Evolutionary conservation across 1,140 invertebrate species (phyloP).

Genomic region (Cephus cinctus): DNA sequence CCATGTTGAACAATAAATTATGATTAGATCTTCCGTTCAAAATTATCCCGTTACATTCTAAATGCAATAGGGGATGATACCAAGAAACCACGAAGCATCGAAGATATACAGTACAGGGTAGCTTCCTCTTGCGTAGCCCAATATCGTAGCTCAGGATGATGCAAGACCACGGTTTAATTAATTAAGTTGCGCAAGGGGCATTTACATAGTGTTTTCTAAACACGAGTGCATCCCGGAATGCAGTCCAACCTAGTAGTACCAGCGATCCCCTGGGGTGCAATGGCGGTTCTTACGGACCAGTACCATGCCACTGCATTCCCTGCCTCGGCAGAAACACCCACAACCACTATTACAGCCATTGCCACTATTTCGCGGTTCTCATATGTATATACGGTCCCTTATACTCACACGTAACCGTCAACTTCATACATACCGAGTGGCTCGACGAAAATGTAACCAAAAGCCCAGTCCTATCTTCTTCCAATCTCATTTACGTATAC

Average conservation of each 20-base stretch:
- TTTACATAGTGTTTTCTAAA: slow-evolving; percentile 39
- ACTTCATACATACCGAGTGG: neutral
- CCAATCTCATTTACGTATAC: slow-evolving; percentile 37
- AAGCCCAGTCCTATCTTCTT: slow-evolving; percentile 12
- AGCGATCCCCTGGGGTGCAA: slow-evolving; percentile 38
- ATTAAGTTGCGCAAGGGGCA: slow-evolving; percentile 39
- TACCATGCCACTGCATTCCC: neutral
- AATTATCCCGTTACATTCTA: too few relatives aligned
- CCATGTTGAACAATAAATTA: too few relatives aligned
- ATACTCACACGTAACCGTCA: neutral
- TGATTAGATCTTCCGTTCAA: too few relatives aligned
- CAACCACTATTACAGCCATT: neutral
- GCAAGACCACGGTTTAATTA: slow-evolving; percentile 46
- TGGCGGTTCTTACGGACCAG: slow-evolving; percentile 19
- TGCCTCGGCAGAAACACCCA: neutral
- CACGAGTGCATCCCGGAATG: too few relatives aligned
- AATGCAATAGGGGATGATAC: too few relatives aligned
- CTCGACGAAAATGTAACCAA: too few relatives aligned
- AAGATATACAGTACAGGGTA: too few relatives aligned
- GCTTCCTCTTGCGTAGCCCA: too few relatives aligned
- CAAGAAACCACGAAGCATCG: too few relatives aligned
- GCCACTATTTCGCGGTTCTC: neutral
- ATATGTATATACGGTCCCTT: neutral
- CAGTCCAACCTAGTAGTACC: too few relatives aligned
- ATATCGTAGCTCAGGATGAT: too few relatives aligned